phyloP scores from a whole-genome alignment of 37 sponge, comb jelly and placozoan species.

The Beroe forskalii region DNA sequence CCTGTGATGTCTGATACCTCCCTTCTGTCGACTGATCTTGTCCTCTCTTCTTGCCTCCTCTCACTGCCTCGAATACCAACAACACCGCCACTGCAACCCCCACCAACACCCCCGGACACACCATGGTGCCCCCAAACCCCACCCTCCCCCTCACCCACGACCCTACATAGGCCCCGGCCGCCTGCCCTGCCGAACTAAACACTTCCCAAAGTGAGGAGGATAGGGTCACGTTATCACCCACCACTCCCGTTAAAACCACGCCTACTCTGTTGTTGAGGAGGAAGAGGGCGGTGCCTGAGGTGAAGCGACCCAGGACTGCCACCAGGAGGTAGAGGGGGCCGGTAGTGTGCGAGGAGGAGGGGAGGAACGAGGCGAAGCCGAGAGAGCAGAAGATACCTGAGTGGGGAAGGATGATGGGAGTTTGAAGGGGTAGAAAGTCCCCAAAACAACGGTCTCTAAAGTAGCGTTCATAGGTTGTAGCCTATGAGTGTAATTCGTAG shows the following conservation, averaged over 20 bases:
- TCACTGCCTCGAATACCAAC: too few relatives aligned
- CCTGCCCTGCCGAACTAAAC: neutral
- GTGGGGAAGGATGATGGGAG: neutral
- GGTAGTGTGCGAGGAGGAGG: neutral
- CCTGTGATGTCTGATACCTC: too few relatives aligned
- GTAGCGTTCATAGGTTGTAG: too few relatives aligned
- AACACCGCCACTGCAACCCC: too few relatives aligned
- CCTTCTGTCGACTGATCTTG: too few relatives aligned
- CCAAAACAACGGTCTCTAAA: too few relatives aligned
- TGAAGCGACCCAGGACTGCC: neutral
- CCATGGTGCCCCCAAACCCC: neutral
- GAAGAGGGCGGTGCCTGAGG: neutral
- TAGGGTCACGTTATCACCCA: neutral
- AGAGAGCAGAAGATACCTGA: neutral
- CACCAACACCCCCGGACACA: neutral
- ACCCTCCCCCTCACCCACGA: neutral
- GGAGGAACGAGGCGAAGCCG: neutral
- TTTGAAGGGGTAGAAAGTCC: too few relatives aligned
- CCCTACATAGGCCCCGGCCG: neutral
- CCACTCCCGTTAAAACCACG: neutral
- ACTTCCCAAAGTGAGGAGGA: slow-evolving; percentile 2
- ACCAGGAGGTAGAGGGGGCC: neutral
- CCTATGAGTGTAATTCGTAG: too few relatives aligned
- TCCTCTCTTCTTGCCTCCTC: too few relatives aligned
- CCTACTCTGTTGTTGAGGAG: slow-evolving; percentile 1